Evolutionary conservation across 2,888 invertebrate genomes (phyloP).

Genomic region (Isoperla grammatica): DNA sequence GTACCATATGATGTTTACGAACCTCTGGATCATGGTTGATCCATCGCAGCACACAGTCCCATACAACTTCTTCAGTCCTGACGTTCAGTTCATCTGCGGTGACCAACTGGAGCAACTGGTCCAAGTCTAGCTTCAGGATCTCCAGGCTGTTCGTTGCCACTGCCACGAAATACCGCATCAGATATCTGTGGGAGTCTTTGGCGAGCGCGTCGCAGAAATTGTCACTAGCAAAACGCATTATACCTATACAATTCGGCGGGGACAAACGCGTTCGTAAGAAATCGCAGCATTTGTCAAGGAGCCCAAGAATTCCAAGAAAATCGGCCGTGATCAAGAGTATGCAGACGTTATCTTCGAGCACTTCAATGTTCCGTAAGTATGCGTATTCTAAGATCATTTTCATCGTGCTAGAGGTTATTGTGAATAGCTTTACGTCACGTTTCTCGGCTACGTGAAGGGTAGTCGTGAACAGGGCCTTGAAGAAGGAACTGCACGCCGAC

Average conservation of each 20-base stretch:
- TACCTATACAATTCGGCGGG: constrained; percentile 76
- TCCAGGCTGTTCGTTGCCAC: constrained; percentile 69
- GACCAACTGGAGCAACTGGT: constrained; percentile 70
- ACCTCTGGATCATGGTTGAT: constrained; percentile 69
- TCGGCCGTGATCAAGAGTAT: constrained; percentile 79
- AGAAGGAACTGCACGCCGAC: constrained; percentile 86
- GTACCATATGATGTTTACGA: constrained; percentile 68
- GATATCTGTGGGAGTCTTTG: constrained; percentile 59
- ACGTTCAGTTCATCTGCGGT: constrained; percentile 81
- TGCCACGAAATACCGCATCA: constrained; percentile 68
- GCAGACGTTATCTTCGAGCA: constrained; percentile 73
- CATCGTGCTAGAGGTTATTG: constrained; percentile 71
- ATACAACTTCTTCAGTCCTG: constrained; percentile 79
- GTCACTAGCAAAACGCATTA: constrained; percentile 74
- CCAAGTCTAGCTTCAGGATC: constrained; percentile 62
- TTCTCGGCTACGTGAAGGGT: constrained; percentile 63
- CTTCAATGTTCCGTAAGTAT: constrained; percentile 70
- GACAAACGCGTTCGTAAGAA: constrained; percentile 63
- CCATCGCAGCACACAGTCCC: constrained; percentile 84
- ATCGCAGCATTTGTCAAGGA: constrained; percentile 74
- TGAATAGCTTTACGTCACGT: constrained; percentile 66
- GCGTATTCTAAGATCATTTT: constrained; percentile 75
- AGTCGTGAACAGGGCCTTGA: constrained; percentile 74
- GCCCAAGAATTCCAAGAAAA: constrained; percentile 78
- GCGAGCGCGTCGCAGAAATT: constrained; percentile 69